Evolutionary conservation across 2,113 vertebrate genomes (phyloP).

Genomic region (Empidonax alnorum): DNA sequence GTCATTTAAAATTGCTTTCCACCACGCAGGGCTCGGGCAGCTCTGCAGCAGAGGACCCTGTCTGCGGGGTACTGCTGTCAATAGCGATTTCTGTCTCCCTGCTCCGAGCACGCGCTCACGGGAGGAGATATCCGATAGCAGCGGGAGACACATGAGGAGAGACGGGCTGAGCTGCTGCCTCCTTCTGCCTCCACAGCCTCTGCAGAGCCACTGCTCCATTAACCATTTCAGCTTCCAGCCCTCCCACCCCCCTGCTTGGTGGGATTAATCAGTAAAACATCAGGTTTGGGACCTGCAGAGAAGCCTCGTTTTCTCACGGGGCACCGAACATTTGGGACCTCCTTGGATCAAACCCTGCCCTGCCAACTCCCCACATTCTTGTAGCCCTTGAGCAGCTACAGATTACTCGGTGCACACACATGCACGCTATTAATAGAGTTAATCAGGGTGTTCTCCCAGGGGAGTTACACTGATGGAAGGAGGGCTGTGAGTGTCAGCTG

Average conservation of each 20-base stretch:
- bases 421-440: constrained; percentile 4
- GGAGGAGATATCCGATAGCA: background rate
- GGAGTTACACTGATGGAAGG: background rate
- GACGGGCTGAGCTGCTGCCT: background rate
- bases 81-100: background rate
- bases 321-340: background rate
- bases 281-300: rapidly evolving
- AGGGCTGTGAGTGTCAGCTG: background rate
- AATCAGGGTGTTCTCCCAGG: background rate
- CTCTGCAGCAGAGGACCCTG: constrained; percentile 42
- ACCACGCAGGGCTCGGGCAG: background rate
- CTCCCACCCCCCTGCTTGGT: background rate
- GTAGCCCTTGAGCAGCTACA: background rate
- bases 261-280: background rate
- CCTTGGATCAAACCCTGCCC: background rate
- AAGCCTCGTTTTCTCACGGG: background rate
- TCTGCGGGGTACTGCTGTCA: background rate
- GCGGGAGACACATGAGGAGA: background rate
- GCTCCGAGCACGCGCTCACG: background rate
- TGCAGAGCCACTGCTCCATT: background rate
- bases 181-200: background rate
- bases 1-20: background rate
- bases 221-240: background rate
- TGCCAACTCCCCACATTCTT: background rate
- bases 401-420: background rate